phyloP scores from a whole-genome alignment of 2,797 vertebrate species.

The Chromis chromis region DNA sequence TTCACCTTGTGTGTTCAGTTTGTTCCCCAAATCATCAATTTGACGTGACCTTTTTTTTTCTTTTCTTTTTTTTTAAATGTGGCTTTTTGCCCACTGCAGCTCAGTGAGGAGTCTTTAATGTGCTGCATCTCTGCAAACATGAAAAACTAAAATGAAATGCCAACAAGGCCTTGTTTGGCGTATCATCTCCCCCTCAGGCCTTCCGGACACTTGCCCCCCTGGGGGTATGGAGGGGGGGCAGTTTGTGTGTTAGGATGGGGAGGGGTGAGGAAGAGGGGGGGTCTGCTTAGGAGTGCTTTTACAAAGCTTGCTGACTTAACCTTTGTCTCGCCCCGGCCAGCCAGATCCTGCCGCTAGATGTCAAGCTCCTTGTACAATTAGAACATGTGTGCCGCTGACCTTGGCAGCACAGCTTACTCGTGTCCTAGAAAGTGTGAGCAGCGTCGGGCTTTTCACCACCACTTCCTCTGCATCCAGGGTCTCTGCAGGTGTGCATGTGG shows the following conservation, averaged over 20 bases:
- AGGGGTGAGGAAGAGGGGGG: conserved; percentile 63
- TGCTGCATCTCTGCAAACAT: conserved; percentile 64
- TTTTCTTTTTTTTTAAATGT: background rate
- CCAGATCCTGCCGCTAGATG: conserved; percentile 91
- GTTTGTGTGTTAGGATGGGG: conserved; percentile 37
- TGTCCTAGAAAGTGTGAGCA: conserved; percentile 89
- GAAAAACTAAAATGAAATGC: conserved; percentile 80
- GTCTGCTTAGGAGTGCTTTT: conserved; percentile 89
- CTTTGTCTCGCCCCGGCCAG: conserved; percentile 90
- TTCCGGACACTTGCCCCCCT: conserved; percentile 66
- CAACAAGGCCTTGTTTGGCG: conserved; percentile 77
- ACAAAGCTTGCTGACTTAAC: conserved; percentile 95
- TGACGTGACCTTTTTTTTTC: conserved; percentile 23
- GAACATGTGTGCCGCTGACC: conserved; percentile 93
- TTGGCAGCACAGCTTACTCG: conserved; percentile 87
- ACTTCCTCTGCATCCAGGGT: conserved; percentile 59
- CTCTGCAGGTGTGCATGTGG: conserved; percentile 44
- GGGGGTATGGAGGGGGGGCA: conserved; percentile 27
- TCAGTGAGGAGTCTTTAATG: conserved; percentile 67
- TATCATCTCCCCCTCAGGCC: conserved; percentile 60
- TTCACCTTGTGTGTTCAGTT: background rate
- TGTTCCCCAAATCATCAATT: conserved; percentile 22
- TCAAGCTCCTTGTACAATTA: conserved; percentile 96
- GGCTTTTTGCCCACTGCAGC: conserved; percentile 52
- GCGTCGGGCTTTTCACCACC: conserved; percentile 71